phyloP scores from a whole-genome alignment of 2,888 invertebrate species.

The Eupsilia transversa region DNA sequence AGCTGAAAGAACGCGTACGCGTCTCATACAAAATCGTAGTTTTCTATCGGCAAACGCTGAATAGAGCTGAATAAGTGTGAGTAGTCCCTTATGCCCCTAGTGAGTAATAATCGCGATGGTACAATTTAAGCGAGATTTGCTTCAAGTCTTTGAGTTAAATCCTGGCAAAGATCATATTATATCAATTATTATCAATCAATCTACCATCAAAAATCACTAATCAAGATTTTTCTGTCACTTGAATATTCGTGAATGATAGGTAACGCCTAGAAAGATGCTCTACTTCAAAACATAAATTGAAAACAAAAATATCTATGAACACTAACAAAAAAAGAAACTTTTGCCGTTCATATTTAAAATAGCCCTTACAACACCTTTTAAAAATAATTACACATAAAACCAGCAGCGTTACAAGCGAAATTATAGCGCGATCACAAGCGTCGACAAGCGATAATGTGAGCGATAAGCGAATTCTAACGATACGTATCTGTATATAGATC shows the following conservation, averaged over 20 bases:
- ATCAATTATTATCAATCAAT: neutral
- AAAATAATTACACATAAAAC: slow-evolving; percentile 27
- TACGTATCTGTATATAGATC: slow-evolving; percentile 45
- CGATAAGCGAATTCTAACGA: slow-evolving; percentile 62
- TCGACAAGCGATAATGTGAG: slow-evolving; percentile 55
- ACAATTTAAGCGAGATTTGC: neutral
- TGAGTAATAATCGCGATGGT: too few relatives aligned
- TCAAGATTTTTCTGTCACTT: neutral
- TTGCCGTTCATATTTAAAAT: too few relatives aligned
- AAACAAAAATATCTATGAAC: too few relatives aligned
- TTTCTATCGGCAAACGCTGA: too few relatives aligned
- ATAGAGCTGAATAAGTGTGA: too few relatives aligned
- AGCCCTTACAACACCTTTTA: neutral
- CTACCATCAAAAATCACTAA: neutral
- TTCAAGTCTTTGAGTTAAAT: slow-evolving; percentile 1
- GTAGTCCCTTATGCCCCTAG: too few relatives aligned
- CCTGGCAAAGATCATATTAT: neutral
- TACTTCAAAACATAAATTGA: too few relatives aligned
- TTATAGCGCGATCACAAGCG: slow-evolving; percentile 64
- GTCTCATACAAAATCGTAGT: too few relatives aligned
- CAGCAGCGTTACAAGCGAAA: slow-evolving; percentile 61
- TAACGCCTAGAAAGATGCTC: neutral
- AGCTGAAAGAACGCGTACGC: too few relatives aligned
- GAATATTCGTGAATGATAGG: too few relatives aligned
- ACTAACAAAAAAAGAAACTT: too few relatives aligned